phyloP scores from a whole-genome alignment of 2,888 invertebrate genomes.

The Spilarctia lutea region DNA sequence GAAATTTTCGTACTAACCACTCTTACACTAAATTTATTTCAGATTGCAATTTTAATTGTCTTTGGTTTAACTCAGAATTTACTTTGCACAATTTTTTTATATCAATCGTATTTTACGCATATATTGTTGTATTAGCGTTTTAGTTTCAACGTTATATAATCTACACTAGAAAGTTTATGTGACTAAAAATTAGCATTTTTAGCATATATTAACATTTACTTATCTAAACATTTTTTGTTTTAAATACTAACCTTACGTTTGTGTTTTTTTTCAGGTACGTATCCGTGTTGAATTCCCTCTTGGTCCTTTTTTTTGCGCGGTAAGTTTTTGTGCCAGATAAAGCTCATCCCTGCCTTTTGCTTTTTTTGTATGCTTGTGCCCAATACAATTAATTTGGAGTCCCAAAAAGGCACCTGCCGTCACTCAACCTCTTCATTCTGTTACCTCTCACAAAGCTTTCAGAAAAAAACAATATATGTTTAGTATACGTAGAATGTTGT shows the following conservation, averaged over 20 bases:
- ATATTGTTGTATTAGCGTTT: no score
- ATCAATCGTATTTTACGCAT: neutral
- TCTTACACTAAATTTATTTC: no score
- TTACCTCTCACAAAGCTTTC: neutral
- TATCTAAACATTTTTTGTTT: neutral
- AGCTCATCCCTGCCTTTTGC: slow-evolving; percentile 4
- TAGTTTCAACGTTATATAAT: neutral
- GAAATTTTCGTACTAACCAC: no score
- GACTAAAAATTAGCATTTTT: neutral
- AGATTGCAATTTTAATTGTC: no score
- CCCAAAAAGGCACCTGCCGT: slow-evolving; percentile 1
- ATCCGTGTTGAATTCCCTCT: neutral
- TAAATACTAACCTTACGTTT: neutral
- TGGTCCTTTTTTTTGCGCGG: neutral
- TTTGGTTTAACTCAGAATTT: no score
- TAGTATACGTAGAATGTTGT: no score
- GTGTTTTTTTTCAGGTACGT: slow-evolving; percentile 23
- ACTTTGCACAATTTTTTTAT: no score
- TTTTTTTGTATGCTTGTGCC: neutral
- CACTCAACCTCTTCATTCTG: slow-evolving; percentile 2
- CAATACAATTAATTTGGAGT: slow-evolving; percentile 9
- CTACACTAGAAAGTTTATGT: neutral
- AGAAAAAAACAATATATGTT: no score
- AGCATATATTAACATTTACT: neutral
- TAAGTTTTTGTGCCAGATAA: slow-evolving; percentile 11